These are phyloP conservation scores for Leptopterna dolabrata DNA, from an alignment of 2,888 invertebrate species.

Conservation along the genomic window DNA sequence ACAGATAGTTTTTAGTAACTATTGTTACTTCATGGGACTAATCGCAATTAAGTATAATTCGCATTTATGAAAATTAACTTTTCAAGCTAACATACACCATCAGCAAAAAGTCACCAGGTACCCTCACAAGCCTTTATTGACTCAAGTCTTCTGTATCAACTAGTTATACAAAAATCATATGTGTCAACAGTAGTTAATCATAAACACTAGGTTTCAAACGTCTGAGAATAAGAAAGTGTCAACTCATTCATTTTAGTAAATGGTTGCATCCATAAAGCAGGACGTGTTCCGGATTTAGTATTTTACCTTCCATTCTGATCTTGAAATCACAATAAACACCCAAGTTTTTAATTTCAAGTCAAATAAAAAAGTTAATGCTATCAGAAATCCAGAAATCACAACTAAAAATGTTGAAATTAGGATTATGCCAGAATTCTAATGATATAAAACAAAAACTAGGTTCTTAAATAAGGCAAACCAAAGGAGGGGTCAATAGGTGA, in stretches of 20 bases:
- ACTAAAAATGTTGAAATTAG: neutral
- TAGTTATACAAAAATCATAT: neutral
- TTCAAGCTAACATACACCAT: neutral
- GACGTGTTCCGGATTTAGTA: neutral
- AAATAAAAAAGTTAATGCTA: neutral
- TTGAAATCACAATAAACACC: neutral
- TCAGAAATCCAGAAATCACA: neutral
- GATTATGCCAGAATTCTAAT: neutral
- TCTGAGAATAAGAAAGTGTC: neutral
- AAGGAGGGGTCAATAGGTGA: constrained; percentile 1
- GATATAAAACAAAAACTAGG: neutral
- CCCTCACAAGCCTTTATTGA: constrained; percentile 8
- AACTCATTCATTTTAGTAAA: neutral
- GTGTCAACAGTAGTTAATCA: neutral
- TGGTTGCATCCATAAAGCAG: neutral
- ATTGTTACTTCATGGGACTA: neutral
- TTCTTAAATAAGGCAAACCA: neutral
- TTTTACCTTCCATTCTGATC: neutral
- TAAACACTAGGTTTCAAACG: neutral
- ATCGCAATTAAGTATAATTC: neutral
- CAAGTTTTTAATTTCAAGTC: neutral
- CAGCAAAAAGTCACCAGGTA: neutral
- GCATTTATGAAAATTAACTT: neutral
- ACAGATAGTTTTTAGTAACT: neutral
- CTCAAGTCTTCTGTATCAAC: neutral